These are phyloP conservation scores for Lasioglossum oenotherae DNA, from an alignment of 2,888 invertebrate species.

Conservation along the genomic window DNA sequence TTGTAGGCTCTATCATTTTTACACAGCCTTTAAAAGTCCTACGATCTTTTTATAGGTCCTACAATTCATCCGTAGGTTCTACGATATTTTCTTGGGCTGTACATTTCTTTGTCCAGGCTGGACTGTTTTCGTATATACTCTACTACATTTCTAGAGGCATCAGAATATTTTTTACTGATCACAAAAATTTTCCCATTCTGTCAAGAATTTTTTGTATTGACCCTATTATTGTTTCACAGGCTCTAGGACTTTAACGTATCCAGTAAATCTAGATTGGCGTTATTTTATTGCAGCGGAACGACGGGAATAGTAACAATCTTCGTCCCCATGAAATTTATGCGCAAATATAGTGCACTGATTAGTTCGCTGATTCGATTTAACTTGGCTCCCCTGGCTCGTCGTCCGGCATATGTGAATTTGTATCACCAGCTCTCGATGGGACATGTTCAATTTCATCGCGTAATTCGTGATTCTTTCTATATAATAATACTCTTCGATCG, in stretches of 20 bases:
- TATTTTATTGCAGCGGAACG: neutral
- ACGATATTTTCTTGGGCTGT: neutral
- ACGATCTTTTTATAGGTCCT: too few relatives aligned
- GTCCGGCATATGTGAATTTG: neutral
- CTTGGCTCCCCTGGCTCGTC: neutral
- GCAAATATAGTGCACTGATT: neutral
- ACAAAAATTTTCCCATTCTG: too few relatives aligned
- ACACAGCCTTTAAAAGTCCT: neutral
- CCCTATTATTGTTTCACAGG: too few relatives aligned
- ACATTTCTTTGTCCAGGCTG: too few relatives aligned
- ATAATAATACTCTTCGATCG: neutral
- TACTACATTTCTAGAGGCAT: too few relatives aligned
- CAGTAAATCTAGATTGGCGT: too few relatives aligned
- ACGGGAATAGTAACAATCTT: neutral
- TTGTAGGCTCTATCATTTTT: neutral
- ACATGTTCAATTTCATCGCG: neutral
- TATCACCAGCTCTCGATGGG: neutral
- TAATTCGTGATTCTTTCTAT: neutral
- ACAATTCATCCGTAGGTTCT: too few relatives aligned
- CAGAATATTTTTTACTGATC: too few relatives aligned
- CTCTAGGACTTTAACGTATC: too few relatives aligned
- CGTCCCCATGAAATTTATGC: neutral
- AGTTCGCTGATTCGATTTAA: neutral
- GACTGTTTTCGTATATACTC: too few relatives aligned
- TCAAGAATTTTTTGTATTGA: too few relatives aligned